Percentiles rank a stretch among this genome's conserved stretches.
Conservation (phyloP, 2,113 vertebrate genomes). For the Cavia porcellus region DNA sequence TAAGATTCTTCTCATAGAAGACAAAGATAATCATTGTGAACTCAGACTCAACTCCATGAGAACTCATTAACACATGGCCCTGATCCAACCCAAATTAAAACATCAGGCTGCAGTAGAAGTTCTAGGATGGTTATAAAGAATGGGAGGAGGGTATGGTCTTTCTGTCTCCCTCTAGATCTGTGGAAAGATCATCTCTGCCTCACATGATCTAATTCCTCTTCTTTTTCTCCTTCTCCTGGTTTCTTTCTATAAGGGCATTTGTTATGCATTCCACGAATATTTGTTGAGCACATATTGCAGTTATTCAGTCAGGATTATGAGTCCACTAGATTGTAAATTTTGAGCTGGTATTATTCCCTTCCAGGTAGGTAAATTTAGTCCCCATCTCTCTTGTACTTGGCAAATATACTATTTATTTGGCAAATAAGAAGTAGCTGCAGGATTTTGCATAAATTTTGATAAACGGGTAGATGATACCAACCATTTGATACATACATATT, state of each 20-base stretch:
- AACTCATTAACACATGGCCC: background rate
- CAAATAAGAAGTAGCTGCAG: background rate
- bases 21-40: background rate
- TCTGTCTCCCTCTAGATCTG: background rate
- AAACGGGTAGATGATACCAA: background rate
- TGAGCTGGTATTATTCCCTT: background rate
- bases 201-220: background rate
- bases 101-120: background rate
- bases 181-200: background rate
- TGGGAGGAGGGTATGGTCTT: background rate
- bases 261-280: conserved; percentile 6
- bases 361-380: background rate
- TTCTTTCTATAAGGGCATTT: background rate
- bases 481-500: background rate
- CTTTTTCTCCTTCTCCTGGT: background rate
- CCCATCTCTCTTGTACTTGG: background rate
- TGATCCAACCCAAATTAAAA: background rate
- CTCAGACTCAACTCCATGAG: background rate
- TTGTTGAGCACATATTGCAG: background rate
- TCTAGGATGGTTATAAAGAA: background rate
- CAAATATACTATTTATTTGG: background rate
- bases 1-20: background rate
- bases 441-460: background rate
- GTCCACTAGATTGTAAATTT: background rate
- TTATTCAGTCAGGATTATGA: background rate